Base-by-base conservation (phyloP, 2,888 invertebrate genomes). In the Monochamus alternatus region DNA sequence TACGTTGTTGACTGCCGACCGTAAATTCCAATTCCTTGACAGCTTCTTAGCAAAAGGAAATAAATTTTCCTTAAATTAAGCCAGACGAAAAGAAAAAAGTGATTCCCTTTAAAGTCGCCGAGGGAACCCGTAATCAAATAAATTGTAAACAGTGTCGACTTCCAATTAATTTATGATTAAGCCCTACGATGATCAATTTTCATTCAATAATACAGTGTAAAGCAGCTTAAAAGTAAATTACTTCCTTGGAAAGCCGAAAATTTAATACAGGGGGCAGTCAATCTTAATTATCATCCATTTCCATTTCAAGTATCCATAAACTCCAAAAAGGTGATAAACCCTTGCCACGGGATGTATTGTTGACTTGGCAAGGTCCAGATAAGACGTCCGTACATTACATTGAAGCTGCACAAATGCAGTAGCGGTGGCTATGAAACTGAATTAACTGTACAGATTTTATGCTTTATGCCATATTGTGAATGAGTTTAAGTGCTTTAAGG, bases 201-300 rank as follows among this genome's bases (percentile, higher is more conserved):
- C 14, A 55, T 55, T 55, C 55, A n/a, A 3, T 51, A 10, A 47
- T 65, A 65, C 51, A 65, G 47, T n/a, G 51, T 47, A 64, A 47
- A 47, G 31, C 52, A 52, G 7, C 66, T 66, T 31, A 31, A 52
- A 9, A n/a, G 9, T n/a, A 65, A 65, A 65, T 65, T 52, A 65
- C 52, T 65, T 65, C 44, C 64, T 31, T 51, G 38, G 47, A 66
- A 66, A 32, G n/a, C 51, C 51, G 32, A 30, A 66, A 52, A 66
- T 66, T 32, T n/a, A 66, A 66, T 66, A 52, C 51, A 52, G 52
- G 14, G 52, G 66, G 31, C 52, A 66, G 66, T 66, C 66, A 66
- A 52, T 52, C 14, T 66, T 52, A 66, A 66, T 66, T 31, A 66
- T 66, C 52, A 51, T 44, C 12, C 51, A 52, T 7, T 44, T 66